Conservation (phyloP, 2,113 vertebrate species). For the Rhineura floridana region DNA sequence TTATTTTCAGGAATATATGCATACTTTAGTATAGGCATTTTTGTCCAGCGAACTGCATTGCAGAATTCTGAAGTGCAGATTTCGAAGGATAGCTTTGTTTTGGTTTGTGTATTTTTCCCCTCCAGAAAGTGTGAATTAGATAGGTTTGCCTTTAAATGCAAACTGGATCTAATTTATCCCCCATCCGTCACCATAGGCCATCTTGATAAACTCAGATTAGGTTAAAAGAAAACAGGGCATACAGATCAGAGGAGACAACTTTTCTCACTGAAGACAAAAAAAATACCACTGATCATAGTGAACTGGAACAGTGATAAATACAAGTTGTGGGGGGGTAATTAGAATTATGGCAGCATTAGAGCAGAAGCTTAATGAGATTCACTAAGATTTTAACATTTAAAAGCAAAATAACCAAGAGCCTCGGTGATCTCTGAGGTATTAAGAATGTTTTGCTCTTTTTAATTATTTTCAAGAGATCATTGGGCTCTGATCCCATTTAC, state of each 20-base stretch:
- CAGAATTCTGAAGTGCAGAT: too few relatives aligned
- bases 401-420: slow-evolving; percentile 35
- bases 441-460: slow-evolving; percentile 35
- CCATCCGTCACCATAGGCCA: not conserved
- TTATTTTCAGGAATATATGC: too few relatives aligned
- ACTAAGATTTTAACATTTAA: slow-evolving; percentile 26
- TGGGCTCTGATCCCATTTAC: slow-evolving; percentile 9
- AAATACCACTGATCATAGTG: not conserved
- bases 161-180: not conserved
- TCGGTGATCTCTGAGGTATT: slow-evolving; percentile 27
- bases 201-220: not conserved
- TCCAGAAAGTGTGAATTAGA: too few relatives aligned
- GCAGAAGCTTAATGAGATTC: slow-evolving; percentile 22
- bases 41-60: too few relatives aligned
- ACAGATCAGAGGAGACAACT: not conserved
- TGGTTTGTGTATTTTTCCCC: too few relatives aligned
- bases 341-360: slow-evolving; percentile 28
- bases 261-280: not conserved
- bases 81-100: too few relatives aligned
- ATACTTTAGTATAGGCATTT: too few relatives aligned
- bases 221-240: not conserved
- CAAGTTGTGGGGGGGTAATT: slow-evolving; percentile 5
- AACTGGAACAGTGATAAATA: slow-evolving; percentile 20
- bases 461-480: slow-evolving; percentile 35
- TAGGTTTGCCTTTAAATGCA: not conserved